phyloP scores from a whole-genome alignment of 2,888 invertebrate genomes.

The Nephrotoma flavescens region DNA sequence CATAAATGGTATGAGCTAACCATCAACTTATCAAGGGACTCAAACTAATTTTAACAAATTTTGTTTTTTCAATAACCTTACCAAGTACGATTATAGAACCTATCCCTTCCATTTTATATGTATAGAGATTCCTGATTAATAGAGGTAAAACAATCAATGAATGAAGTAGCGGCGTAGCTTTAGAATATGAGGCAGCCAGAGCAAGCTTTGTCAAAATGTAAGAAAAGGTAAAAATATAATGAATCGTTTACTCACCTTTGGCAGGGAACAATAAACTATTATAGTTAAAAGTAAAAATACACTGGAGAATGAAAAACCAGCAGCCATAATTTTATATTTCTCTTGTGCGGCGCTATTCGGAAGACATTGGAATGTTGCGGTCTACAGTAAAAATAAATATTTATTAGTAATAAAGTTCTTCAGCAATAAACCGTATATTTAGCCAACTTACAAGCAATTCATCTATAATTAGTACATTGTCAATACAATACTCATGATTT shows the following conservation, averaged over 20 bases:
- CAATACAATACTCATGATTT: slow-evolving; percentile 26
- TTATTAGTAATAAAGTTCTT: background rate
- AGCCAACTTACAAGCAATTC: slow-evolving; percentile 16
- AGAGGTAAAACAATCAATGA: too few species aligned
- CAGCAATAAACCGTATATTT: background rate
- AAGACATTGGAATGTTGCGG: background rate
- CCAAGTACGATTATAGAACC: too few species aligned
- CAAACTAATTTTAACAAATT: too few species aligned
- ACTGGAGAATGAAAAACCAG: slow-evolving; percentile 43
- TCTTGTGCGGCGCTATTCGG: background rate
- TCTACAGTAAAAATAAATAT: background rate
- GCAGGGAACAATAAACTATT: slow-evolving; percentile 46
- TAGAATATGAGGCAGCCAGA: too few species aligned
- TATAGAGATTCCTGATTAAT: too few species aligned
- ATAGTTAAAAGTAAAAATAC: slow-evolving; percentile 49
- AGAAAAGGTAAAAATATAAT: too few species aligned
- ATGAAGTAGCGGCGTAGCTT: too few species aligned
- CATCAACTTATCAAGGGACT: too few species aligned
- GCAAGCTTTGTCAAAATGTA: too few species aligned
- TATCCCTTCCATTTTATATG: too few species aligned
- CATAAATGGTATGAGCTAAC: too few species aligned
- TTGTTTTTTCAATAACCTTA: too few species aligned
- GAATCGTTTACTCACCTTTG: slow-evolving; percentile 24
- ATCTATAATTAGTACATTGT: slow-evolving; percentile 17
- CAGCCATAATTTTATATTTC: slow-evolving; percentile 6